Percentiles rank a stretch among this genome's conserved stretches.
These are phyloP conservation scores for Ischnus inquisitorius DNA, from an alignment of 2,888 invertebrate genomes.

Conservation along the genomic window DNA sequence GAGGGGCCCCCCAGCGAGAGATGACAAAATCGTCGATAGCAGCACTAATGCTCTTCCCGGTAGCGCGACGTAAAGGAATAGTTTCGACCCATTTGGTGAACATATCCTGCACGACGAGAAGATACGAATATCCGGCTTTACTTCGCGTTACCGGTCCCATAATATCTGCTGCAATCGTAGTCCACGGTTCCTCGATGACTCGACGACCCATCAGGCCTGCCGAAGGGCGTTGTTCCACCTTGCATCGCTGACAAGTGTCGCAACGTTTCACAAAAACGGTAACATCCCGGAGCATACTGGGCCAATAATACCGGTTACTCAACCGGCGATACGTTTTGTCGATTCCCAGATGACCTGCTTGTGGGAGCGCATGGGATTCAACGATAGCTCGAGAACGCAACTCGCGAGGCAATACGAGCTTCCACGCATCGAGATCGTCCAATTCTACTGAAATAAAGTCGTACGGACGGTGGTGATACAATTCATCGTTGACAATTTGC, in stretches of 20 bases:
- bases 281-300: too few species aligned
- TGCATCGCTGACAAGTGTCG: slow-evolving; percentile 37
- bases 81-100: slow-evolving; percentile 68
- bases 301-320: too few species aligned
- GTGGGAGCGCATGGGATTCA: neutral
- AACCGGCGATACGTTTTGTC: too few species aligned
- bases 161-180: slow-evolving; percentile 16
- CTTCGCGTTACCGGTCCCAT: neutral
- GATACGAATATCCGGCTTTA: neutral
- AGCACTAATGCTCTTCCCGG: slow-evolving; percentile 40
- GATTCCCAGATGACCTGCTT: neutral
- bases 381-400: too few species aligned
- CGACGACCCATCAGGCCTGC: slow-evolving; percentile 18
- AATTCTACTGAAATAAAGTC: too few species aligned
- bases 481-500: too few species aligned
- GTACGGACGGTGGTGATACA: too few species aligned
- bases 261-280: neutral
- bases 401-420: too few species aligned
- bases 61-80: slow-evolving; percentile 61
- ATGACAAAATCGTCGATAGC: slow-evolving; percentile 51
- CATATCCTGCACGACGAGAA: slow-evolving; percentile 36
- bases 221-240: slow-evolving; percentile 14
- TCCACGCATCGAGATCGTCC: too few species aligned
- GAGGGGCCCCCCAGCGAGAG: slow-evolving; percentile 38
- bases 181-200: slow-evolving; percentile 32